Conservation (phyloP, 2,888 invertebrate genomes). For the Amiota mariae region DNA sequence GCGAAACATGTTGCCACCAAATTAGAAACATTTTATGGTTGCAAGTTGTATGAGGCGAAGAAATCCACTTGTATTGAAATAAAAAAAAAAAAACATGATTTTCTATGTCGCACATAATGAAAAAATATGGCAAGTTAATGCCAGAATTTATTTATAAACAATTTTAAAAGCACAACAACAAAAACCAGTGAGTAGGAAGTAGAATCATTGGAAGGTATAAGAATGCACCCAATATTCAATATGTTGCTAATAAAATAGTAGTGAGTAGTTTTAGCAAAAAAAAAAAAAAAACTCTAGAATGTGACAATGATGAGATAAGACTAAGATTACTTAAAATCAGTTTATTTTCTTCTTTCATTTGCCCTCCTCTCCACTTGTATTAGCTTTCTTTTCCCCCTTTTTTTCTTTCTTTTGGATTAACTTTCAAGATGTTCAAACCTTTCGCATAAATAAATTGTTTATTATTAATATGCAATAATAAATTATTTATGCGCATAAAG, state of each 20-base stretch:
- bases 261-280: too few species aligned
- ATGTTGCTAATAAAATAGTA: too few species aligned
- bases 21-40: conserved; percentile 72
- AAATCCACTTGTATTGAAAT: conserved; percentile 74
- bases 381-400: background rate
- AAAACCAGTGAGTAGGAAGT: background rate
- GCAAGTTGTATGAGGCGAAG: conserved; percentile 25
- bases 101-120: conserved; percentile 73
- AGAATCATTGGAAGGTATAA: background rate
- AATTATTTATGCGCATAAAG: conserved; percentile 62
- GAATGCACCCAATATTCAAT: too few species aligned
- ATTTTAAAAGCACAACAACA: background rate
- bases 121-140: conserved; percentile 73
- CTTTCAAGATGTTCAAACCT: background rate
- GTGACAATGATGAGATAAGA: too few species aligned
- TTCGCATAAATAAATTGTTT: conserved; percentile 9
- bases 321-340: too few species aligned
- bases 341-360: too few species aligned
- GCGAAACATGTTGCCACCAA: conserved; percentile 49
- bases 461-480: conserved; percentile 57
- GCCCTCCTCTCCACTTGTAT: too few species aligned
- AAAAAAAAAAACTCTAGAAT: too few species aligned
- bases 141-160: conserved; percentile 72
- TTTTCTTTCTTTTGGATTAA: background rate
- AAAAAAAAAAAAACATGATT: conserved; percentile 67